Conservation (phyloP, 2,888 invertebrate genomes). For the Lasioglossum vierecki region DNA sequence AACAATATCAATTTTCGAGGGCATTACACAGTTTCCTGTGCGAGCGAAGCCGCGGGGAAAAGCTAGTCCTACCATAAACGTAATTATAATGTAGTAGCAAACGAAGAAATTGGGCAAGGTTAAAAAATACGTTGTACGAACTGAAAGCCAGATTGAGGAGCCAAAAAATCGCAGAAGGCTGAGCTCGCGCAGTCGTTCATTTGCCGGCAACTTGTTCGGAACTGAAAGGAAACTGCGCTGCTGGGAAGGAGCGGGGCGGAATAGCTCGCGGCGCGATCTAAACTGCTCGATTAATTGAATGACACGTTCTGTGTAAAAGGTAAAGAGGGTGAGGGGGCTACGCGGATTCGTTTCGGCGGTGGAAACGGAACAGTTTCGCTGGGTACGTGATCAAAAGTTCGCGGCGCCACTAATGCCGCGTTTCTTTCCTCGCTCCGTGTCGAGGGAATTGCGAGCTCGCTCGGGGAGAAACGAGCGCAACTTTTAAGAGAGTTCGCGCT, state of each 20-base stretch:
- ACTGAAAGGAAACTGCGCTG: background rate
- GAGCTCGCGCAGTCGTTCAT: background rate
- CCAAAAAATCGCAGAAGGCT: background rate
- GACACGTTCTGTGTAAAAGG: background rate
- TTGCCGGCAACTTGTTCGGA: background rate
- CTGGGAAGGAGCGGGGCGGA: background rate
- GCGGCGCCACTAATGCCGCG: slow-evolving; percentile 42
- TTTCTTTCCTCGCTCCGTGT: slow-evolving; percentile 21
- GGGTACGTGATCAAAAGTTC: slow-evolving; percentile 44
- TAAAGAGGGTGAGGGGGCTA: background rate
- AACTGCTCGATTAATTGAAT: slow-evolving; percentile 13
- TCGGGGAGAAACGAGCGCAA: slow-evolving; percentile 13
- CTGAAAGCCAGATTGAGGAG: background rate
- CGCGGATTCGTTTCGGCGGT: background rate
- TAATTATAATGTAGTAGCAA: background rate
- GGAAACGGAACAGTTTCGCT: background rate
- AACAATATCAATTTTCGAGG: no score
- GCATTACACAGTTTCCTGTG: no score
- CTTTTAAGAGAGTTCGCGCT: slow-evolving; percentile 38
- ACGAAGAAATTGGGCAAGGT: background rate
- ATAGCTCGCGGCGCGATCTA: background rate
- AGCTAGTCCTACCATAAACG: background rate
- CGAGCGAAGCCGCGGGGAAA: no score
- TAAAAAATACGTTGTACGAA: background rate
- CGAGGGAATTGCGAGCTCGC: slow-evolving; percentile 27